phyloP scores from a whole-genome alignment of 2,888 invertebrate genomes.

The Dryobota labecula region DNA sequence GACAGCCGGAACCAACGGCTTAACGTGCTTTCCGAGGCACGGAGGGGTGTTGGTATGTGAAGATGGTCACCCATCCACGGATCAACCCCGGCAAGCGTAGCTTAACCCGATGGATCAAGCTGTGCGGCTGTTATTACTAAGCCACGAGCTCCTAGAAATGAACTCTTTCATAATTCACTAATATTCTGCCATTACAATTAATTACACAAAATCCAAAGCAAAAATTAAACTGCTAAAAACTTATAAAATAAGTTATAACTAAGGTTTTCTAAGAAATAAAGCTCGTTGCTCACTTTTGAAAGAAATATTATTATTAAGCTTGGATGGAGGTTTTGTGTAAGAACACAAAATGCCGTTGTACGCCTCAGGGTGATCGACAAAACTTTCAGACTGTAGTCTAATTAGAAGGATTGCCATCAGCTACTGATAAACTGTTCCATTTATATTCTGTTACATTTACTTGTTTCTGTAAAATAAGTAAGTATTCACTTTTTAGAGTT shows the following conservation, averaged over 20 bases:
- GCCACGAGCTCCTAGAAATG: too few species aligned
- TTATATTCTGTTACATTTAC: background rate
- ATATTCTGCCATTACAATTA: background rate
- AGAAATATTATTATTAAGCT: constrained; percentile 30
- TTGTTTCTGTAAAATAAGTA: background rate
- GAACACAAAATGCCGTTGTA: constrained; percentile 52
- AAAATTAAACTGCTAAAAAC: background rate
- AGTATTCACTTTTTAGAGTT: background rate
- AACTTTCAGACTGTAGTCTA: constrained; percentile 47
- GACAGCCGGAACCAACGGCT: too few species aligned
- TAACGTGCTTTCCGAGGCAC: too few species aligned
- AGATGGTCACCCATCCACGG: too few species aligned
- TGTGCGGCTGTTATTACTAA: too few species aligned
- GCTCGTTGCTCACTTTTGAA: background rate
- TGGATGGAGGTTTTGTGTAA: constrained; percentile 32
- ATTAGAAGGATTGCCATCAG: constrained; percentile 43
- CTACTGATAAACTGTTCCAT: constrained; percentile 23
- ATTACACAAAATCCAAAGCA: background rate
- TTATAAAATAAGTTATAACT: background rate
- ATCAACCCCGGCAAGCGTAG: too few species aligned
- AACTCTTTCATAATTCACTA: background rate
- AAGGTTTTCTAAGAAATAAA: background rate
- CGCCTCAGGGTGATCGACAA: constrained; percentile 56
- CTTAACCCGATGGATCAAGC: too few species aligned
- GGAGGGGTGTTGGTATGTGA: too few species aligned